These are phyloP conservation scores for Stenolophus ochropezus DNA, from an alignment of 2,888 invertebrate genomes.

Conservation along the genomic window DNA sequence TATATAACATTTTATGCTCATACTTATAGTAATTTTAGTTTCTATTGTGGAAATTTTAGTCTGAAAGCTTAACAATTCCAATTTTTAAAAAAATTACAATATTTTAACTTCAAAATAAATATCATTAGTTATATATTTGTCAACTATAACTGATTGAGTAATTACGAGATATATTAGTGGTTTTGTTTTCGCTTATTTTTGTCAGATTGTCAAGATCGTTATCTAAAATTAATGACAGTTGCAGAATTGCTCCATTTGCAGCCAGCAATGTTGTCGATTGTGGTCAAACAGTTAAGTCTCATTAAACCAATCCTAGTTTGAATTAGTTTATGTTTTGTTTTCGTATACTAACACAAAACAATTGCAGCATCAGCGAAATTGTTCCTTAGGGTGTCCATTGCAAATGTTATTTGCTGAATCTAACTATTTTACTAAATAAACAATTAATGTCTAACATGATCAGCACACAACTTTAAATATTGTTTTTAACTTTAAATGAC, in stretches of 20 bases:
- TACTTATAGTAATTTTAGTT: neutral
- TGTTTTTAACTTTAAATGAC: no score
- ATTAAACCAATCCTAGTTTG: neutral
- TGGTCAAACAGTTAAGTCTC: neutral
- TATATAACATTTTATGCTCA: neutral
- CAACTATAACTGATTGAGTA: neutral
- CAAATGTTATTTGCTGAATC: no score
- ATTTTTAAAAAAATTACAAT: no score
- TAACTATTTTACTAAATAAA: no score
- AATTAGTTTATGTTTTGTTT: neutral
- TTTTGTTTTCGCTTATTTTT: neutral
- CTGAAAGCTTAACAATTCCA: neutral
- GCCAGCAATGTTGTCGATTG: neutral
- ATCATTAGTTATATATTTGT: no score
- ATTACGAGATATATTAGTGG: neutral
- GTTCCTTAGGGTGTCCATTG: no score
- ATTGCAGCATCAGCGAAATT: neutral
- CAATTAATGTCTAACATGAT: no score
- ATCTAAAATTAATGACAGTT: neutral
- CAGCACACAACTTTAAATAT: no score
- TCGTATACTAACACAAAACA: neutral
- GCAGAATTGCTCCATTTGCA: neutral
- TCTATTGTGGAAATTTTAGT: neutral
- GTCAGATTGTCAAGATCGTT: neutral
- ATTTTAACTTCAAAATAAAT: no score